phyloP scores from a whole-genome alignment of 2,888 invertebrate genomes.

The Archips crataeganus region DNA sequence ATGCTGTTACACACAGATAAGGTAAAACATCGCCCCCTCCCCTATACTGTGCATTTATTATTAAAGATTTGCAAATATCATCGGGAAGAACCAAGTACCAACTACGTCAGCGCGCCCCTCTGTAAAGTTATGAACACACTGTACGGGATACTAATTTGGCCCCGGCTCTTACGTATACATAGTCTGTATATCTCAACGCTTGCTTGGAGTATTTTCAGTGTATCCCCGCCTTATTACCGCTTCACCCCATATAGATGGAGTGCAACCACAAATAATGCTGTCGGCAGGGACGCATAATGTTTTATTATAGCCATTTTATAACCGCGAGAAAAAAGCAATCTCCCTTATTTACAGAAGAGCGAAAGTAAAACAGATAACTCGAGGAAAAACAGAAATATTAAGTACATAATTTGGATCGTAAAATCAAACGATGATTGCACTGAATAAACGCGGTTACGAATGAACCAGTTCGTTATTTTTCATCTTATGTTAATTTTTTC shows the following conservation, averaged over 20 bases:
- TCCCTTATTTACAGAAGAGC: conserved; percentile 71
- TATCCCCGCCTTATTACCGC: conserved; percentile 65
- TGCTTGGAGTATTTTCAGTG: conserved; percentile 50
- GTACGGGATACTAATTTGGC: conserved; percentile 39
- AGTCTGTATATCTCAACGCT: conserved; percentile 7
- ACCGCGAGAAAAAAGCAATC: conserved; percentile 77
- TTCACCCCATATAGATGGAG: conserved; percentile 61
- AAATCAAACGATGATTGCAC: conserved; percentile 45
- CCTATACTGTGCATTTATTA: conserved; percentile 71
- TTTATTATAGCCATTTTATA: conserved; percentile 78
- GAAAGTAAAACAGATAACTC: conserved; percentile 67
- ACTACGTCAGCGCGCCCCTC: conserved; percentile 62
- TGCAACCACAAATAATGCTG: conserved; percentile 75
- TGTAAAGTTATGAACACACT: conserved; percentile 58
- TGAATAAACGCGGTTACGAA: conserved; percentile 4
- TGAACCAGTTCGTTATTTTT: neutral
- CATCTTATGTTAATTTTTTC: conserved; percentile 18
- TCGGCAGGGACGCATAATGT: conserved; percentile 74
- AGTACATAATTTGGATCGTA: conserved; percentile 54
- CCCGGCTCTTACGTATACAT: conserved; percentile 11
- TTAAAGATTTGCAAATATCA: conserved; percentile 76
- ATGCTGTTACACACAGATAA: conserved; percentile 70
- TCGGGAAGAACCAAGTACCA: conserved; percentile 49
- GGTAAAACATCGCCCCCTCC: conserved; percentile 55
- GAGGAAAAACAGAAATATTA: conserved; percentile 59